phyloP scores from a whole-genome alignment of 2,888 invertebrate genomes.

The Proisotoma minuta region DNA sequence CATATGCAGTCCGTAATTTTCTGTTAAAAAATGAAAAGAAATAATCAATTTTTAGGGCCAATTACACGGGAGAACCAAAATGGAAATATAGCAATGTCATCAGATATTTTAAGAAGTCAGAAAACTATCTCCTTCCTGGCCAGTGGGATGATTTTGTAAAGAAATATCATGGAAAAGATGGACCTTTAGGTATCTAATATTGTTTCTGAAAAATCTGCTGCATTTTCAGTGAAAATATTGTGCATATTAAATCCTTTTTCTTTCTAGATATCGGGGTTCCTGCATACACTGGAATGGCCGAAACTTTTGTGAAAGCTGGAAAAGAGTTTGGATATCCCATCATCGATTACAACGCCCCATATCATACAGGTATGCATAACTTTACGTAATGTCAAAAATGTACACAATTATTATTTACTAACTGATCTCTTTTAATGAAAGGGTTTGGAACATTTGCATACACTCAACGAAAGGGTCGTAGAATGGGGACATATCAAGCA shows the following conservation, averaged over 20 bases:
- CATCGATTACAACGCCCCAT: slow-evolving; percentile 52
- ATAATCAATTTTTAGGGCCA: too few species aligned
- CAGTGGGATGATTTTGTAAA: slow-evolving; percentile 24
- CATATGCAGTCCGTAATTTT: too few species aligned
- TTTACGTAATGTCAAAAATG: neutral
- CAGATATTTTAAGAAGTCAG: slow-evolving; percentile 54
- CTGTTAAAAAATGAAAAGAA: too few species aligned
- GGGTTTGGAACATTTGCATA: neutral
- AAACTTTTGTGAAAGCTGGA: slow-evolving; percentile 58
- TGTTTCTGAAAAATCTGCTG: too few species aligned
- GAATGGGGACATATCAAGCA: neutral
- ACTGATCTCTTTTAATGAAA: neutral
- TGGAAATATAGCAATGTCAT: slow-evolving; percentile 52
- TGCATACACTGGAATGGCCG: slow-evolving; percentile 57
- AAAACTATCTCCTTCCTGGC: slow-evolving; percentile 45
- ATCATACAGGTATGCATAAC: slow-evolving; percentile 22
- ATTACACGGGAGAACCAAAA: slow-evolving; percentile 48
- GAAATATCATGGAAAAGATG: slow-evolving; percentile 30
- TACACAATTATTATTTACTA: neutral
- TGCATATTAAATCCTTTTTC: too few species aligned
- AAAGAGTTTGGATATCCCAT: slow-evolving; percentile 57
- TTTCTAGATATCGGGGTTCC: slow-evolving; percentile 51
- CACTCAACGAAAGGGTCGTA: neutral
- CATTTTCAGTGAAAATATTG: too few species aligned
- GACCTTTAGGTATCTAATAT: slow-evolving; percentile 50